Conservation (phyloP, 2,797 vertebrate genomes). For the Ciconia nigra region DNA sequence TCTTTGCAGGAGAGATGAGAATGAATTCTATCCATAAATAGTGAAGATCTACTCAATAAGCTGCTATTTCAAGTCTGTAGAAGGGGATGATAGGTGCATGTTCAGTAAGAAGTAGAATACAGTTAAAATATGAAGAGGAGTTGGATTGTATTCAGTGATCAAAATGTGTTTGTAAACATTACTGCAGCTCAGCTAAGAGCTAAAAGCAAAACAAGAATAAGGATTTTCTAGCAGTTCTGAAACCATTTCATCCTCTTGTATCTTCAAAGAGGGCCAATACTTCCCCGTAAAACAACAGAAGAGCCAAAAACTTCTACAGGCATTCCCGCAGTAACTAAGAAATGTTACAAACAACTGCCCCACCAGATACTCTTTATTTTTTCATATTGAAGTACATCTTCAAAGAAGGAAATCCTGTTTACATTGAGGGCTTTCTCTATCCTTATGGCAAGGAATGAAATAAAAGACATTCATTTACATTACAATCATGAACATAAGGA, state of each 20-base stretch:
- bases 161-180: not conserved
- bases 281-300: not conserved
- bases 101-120: not conserved
- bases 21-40: not conserved
- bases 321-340: not conserved
- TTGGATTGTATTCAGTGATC: not conserved
- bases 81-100: not conserved
- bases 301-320: not conserved
- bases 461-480: constrained; percentile 29
- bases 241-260: not conserved
- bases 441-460: not conserved
- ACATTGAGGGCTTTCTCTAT: not conserved
- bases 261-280: not conserved
- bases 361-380: not conserved
- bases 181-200: not conserved
- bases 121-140: not conserved
- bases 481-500: constrained; percentile 1
- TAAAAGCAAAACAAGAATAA: not conserved
- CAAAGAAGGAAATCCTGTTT: constrained; percentile 21
- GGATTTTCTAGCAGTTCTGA: not conserved
- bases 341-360: not conserved
- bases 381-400: not conserved
- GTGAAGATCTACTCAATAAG: not conserved
- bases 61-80: not conserved
- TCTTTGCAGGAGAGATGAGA: not conserved